phyloP scores from a whole-genome alignment of 2,797 vertebrate genomes.

The Centropyge bicolor region DNA sequence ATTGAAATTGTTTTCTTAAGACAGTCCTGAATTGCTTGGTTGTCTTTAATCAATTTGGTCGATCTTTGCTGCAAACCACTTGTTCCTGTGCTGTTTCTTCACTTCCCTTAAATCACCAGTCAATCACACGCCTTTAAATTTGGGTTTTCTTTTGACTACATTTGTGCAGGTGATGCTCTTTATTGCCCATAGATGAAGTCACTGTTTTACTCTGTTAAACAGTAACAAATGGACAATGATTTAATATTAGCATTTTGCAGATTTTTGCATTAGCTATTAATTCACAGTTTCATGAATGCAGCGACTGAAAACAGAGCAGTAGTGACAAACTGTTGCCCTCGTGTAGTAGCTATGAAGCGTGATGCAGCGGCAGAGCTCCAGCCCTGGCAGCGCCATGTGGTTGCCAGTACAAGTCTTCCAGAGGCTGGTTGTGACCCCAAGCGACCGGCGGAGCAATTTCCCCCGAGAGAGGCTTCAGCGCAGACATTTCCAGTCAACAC shows the following conservation, averaged over 20 bases:
- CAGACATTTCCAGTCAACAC: conserved; percentile 56
- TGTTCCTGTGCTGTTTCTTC: background rate
- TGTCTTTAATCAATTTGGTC: background rate
- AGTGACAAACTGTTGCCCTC: background rate
- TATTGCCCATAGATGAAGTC: background rate
- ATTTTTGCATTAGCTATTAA: background rate
- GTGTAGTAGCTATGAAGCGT: background rate
- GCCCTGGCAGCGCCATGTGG: background rate
- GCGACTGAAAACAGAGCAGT: background rate
- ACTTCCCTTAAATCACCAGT: background rate
- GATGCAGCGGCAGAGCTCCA: conserved; percentile 21
- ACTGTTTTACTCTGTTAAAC: background rate
- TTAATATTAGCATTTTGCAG: background rate
- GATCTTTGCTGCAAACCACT: background rate
- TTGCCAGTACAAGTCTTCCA: conserved; percentile 46
- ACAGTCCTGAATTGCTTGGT: background rate
- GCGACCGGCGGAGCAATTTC: conserved; percentile 32
- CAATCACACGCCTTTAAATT: background rate
- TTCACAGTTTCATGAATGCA: background rate
- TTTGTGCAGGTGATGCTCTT: background rate
- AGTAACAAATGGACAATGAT: background rate
- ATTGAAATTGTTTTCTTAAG: background rate
- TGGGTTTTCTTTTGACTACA: background rate
- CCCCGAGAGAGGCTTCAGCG: conserved; percentile 28
- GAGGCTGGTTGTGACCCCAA: conserved; percentile 47